Evolutionary conservation across 1,140 invertebrate genomes (phyloP).

Genomic region (Teleogryllus occipitalis): DNA sequence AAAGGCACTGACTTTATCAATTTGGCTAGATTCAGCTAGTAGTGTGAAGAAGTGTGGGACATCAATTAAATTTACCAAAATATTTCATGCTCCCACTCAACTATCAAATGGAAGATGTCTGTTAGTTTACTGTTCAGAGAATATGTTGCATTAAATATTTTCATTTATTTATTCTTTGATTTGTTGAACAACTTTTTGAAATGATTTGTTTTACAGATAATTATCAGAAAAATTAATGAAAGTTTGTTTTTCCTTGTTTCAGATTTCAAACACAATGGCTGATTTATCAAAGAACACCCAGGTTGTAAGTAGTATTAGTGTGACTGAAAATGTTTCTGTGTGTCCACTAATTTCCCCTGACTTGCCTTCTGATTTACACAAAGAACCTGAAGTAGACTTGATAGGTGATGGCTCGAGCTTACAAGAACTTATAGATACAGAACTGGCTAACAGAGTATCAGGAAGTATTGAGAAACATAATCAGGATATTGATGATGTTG

Average conservation of each 20-base stretch:
- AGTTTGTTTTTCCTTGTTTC: not conserved
- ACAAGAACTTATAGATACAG: not conserved
- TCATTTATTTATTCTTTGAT: too few relatives aligned
- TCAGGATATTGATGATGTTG: not conserved
- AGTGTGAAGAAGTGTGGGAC: too few relatives aligned
- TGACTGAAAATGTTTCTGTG: not conserved
- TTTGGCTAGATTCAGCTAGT: too few relatives aligned
- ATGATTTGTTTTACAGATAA: too few relatives aligned
- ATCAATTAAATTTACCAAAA: too few relatives aligned
- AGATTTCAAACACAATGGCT: not conserved
- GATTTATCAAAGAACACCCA: not conserved
- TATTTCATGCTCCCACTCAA: too few relatives aligned
- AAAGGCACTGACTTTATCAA: too few relatives aligned
- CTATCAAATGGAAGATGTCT: too few relatives aligned
- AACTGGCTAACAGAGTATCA: not conserved
- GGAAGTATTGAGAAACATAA: not conserved
- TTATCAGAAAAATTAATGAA: not conserved
- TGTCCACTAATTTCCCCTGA: conserved; percentile 3
- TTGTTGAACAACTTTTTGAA: too few relatives aligned
- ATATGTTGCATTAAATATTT: too few relatives aligned
- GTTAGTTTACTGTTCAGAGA: too few relatives aligned
- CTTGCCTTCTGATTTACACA: not conserved
- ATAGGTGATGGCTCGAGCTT: not conserved
- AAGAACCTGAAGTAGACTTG: not conserved
- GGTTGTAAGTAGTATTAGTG: not conserved